Evolutionary conservation across 2,888 invertebrate species (phyloP).

Genomic region (Nomada fabriciana): DNA sequence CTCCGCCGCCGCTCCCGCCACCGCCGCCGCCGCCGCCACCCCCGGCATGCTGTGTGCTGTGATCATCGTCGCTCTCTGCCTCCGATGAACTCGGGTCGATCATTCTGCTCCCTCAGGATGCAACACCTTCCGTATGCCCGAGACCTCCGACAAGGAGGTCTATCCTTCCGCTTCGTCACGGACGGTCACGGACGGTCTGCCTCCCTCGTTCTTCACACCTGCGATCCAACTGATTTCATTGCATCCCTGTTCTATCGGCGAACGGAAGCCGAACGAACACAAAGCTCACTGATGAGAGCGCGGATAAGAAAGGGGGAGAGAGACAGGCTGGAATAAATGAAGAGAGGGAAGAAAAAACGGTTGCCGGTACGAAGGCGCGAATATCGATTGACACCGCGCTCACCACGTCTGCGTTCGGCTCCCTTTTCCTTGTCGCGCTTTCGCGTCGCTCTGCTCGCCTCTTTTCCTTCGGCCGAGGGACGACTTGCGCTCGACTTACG

Average conservation of each 20-base stretch:
- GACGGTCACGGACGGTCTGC: neutral
- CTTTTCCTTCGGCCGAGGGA: constrained; percentile 36
- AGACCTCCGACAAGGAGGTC: constrained; percentile 60
- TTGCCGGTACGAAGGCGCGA: constrained; percentile 70
- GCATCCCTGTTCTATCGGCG: no score
- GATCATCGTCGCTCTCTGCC: constrained; percentile 97
- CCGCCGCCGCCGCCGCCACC: constrained; percentile 76
- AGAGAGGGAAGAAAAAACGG: constrained; percentile 46
- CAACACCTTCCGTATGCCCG: constrained; percentile 32
- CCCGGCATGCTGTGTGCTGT: constrained; percentile 86
- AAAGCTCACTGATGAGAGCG: no score
- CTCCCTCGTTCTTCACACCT: neutral
- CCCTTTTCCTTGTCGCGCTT: constrained; percentile 25
- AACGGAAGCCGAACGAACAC: no score
- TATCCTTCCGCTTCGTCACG: constrained; percentile 42
- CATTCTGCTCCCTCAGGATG: constrained; percentile 85
- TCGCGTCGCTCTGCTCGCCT: constrained; percentile 33
- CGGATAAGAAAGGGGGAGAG: no score
- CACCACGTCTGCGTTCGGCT: neutral
- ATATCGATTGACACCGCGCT: constrained; percentile 59
- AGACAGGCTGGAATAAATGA: neutral
- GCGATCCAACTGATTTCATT: neutral
- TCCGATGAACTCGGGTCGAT: constrained; percentile 98
- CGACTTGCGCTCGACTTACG: no score
- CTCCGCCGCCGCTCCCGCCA: constrained; percentile 76